Percentiles rank a stretch among this genome's conserved stretches.
These are phyloP conservation scores for Leptobrachium leishanense DNA, from an alignment of 2,113 vertebrate genomes.

Conservation along the genomic window DNA sequence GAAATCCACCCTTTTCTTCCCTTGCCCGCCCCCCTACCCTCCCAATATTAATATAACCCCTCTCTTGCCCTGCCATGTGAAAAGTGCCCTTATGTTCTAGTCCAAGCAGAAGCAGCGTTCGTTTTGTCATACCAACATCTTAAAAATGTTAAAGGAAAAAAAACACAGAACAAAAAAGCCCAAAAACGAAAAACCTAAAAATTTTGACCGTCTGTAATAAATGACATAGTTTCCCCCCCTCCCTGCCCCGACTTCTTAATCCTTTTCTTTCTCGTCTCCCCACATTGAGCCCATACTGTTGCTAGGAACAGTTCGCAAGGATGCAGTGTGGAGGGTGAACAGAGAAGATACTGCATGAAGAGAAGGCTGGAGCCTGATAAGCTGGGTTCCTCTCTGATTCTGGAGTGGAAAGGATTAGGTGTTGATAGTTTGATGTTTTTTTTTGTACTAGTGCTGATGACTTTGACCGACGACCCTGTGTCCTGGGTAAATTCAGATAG, in stretches of 20 bases:
- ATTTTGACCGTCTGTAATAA: constrained; percentile 64
- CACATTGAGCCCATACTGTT: constrained; percentile 69
- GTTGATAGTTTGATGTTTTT: constrained; percentile 56
- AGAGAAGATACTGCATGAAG: constrained; percentile 69
- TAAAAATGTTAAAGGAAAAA: constrained; percentile 65
- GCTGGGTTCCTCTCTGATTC: constrained; percentile 62
- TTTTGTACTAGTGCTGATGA: constrained; percentile 75
- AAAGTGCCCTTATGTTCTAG: constrained; percentile 83
- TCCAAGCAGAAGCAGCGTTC: constrained; percentile 83
- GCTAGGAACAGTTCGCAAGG: constrained; percentile 74
- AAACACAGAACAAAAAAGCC: constrained; percentile 16
- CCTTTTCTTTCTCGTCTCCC: constrained; percentile 25
- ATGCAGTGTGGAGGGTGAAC: constrained; percentile 55
- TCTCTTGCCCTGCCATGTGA: constrained; percentile 76
- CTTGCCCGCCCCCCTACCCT: constrained; percentile 62
- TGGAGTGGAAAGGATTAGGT: constrained; percentile 66
- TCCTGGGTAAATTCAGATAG: constrained; percentile 75
- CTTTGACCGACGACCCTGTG: constrained; percentile 47
- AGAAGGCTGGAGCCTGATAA: constrained; percentile 65
- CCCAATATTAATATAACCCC: constrained; percentile 56
- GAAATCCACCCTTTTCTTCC: constrained; percentile 62
- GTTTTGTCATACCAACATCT: constrained; percentile 67
- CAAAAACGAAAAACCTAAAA: constrained; percentile 49
- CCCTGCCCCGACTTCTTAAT: constrained; percentile 2
- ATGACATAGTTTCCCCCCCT: constrained; percentile 65